A percentile compares a stretch with the other conserved stretches of the same genome.
Conservation (phyloP, 2,797 vertebrate species). For the Falco peregrinus region DNA sequence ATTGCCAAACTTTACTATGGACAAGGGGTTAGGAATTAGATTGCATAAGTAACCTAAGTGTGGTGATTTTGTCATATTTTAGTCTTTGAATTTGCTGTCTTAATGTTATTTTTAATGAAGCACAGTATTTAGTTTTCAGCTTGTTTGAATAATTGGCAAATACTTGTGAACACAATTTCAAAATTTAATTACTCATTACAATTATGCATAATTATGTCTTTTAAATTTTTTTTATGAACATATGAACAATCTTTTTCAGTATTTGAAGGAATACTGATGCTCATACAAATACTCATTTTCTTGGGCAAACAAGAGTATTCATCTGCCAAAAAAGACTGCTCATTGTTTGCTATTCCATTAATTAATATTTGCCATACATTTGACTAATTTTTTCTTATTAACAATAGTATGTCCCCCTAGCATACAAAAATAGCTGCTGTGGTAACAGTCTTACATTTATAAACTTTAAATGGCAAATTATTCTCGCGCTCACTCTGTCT, state of each 20-base stretch:
- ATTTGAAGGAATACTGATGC: background rate
- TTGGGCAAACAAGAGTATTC: constrained; percentile 13
- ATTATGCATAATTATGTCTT: background rate
- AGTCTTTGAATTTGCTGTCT: background rate
- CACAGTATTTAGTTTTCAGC: background rate
- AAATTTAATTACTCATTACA: constrained; percentile 52
- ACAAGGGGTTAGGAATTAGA: background rate
- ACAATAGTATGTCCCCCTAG: background rate
- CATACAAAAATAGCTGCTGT: background rate
- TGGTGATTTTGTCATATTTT: background rate
- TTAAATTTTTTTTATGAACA: background rate
- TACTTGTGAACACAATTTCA: constrained; percentile 49
- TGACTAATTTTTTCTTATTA: constrained; percentile 26
- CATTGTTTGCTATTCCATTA: constrained; percentile 19
- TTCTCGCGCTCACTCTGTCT: background rate
- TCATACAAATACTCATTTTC: constrained; percentile 19
- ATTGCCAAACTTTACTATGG: background rate
- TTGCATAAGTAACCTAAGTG: background rate
- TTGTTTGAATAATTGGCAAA: constrained; percentile 40
- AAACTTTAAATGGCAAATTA: background rate
- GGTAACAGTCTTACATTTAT: background rate
- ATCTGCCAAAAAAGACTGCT: constrained; percentile 28
- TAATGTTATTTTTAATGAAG: background rate
- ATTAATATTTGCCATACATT: constrained; percentile 47
- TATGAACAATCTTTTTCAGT: background rate